Evolutionary conservation across 2,888 invertebrate genomes (phyloP), one percentile per base, ranked within the genome.

Genomic region (Zele albiditarsus): DNA sequence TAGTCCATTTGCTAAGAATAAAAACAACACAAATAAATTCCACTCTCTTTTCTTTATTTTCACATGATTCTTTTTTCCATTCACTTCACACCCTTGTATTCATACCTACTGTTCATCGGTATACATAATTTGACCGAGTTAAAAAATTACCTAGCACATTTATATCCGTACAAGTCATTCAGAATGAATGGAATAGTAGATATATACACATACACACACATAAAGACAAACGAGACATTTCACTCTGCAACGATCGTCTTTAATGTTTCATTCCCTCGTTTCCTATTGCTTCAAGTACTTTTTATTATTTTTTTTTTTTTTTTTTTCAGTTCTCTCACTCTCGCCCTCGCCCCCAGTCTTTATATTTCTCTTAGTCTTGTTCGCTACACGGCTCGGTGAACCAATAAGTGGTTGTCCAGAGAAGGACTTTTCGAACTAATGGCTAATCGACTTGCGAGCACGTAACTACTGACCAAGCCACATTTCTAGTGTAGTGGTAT

Each of bases 391-490:
- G 68, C 68, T 68, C 33, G 33, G 23, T 53, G 68, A 53, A 68
- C 49, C 53, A 68, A 57, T 68, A 68, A 57, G 68, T 68, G 68
- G 53, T 27, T 68, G 68, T 68, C 68, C 68, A 57, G 33, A 58
- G 12, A 60, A 70, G 70, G 60, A 60, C 60, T 70, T 70, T 58
- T 70, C 23, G 25, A 69, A 65, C 65, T 70, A 70, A 71, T 71
- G 70, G 70, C 74, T 70, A 70, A 74, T 74, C 70, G 74, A 70
- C 74, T 74, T 70, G 70, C 74, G 33, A 70, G 68, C 68, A 53
- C 68, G 53, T 53, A 66, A 66, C 66, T 66, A 66, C 66, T 66
- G 66, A 66, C 66, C 66, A 66, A 66, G 66, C 66, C 33, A 66
- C 38, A 33, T 66, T 42, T 42, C 53, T 42, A 66, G 66, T 66